phyloP scores from a whole-genome alignment of 64 coral and sea anemone species.

The Acropora tenuis region DNA sequence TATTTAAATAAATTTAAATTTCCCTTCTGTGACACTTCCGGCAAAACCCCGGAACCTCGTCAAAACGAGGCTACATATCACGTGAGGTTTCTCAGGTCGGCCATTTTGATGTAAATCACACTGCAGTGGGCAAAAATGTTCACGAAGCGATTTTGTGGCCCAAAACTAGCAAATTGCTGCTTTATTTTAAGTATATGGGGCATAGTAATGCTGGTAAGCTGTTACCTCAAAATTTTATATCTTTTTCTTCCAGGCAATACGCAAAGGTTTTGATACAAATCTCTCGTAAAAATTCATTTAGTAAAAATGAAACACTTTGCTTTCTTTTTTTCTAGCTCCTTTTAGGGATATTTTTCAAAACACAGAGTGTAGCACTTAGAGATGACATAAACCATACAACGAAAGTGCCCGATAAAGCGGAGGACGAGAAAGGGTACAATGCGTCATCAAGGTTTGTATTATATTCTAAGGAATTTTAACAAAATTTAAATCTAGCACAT shows the following conservation, averaged over 20 bases:
- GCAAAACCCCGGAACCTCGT: background rate
- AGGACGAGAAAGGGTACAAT: background rate
- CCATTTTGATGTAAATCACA: slow-evolving; percentile 51
- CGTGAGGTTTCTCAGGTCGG: slow-evolving; percentile 65
- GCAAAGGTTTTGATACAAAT: no score
- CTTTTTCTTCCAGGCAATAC: background rate
- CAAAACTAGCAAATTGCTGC: slow-evolving; percentile 92
- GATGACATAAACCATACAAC: slow-evolving; percentile 40
- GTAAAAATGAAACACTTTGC: background rate
- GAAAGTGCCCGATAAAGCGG: background rate
- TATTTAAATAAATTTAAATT: no score
- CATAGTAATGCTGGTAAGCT: slow-evolving; percentile 91
- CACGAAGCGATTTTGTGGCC: slow-evolving; percentile 77
- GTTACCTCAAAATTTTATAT: background rate
- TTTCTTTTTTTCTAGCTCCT: slow-evolving; percentile 66
- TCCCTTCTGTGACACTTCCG: no score
- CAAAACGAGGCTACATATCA: slow-evolving; percentile 26
- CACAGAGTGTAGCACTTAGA: slow-evolving; percentile 72
- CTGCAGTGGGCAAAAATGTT: slow-evolving; percentile 52
- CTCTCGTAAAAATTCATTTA: no score
- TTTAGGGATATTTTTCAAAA: slow-evolving; percentile 87
- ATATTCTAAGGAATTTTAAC: no score
- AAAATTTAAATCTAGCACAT: no score
- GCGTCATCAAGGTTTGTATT: no score
- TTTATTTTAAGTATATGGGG: slow-evolving; percentile 98